phyloP scores from a whole-genome alignment of 2,888 invertebrate genomes.

The Lithophane ornitopus region DNA sequence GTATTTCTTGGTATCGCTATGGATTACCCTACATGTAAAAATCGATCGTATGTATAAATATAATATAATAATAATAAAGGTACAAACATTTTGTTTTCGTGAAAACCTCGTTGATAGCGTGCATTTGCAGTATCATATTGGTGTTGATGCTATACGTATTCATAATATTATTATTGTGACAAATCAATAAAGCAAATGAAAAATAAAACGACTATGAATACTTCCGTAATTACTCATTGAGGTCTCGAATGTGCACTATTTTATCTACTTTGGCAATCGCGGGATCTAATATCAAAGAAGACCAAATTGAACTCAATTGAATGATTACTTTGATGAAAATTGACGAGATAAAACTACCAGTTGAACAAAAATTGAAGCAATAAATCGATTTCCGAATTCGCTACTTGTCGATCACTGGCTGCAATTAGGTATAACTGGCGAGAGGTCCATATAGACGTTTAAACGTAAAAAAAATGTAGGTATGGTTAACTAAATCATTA shows the following conservation, averaged over 20 bases:
- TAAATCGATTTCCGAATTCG: constrained; percentile 57
- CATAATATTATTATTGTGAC: not conserved
- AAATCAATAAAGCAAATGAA: constrained; percentile 24
- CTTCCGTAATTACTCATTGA: constrained; percentile 28
- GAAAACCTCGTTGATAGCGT: not conserved
- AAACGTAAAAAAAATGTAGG: no score
- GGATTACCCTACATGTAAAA: not conserved
- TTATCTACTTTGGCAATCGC: constrained; percentile 55
- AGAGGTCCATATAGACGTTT: no score
- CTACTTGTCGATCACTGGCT: constrained; percentile 15
- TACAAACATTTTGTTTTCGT: no score
- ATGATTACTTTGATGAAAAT: constrained; percentile 61
- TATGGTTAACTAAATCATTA: no score
- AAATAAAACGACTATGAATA: constrained; percentile 3
- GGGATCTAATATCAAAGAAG: constrained; percentile 48
- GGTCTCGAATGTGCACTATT: constrained; percentile 41
- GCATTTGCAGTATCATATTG: not conserved
- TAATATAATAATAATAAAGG: no score
- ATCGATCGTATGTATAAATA: not conserved
- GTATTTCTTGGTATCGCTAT: not conserved
- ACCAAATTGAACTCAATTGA: constrained; percentile 66
- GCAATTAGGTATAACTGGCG: constrained; percentile 21
- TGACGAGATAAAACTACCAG: constrained; percentile 52
- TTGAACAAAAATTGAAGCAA: constrained; percentile 49
- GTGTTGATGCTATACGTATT: not conserved